A percentile compares a stretch with the other conserved stretches of the same genome.
These are phyloP conservation scores for Chloroceryle inda DNA, from an alignment of 2,797 vertebrate genomes.

Conservation along the genomic window DNA sequence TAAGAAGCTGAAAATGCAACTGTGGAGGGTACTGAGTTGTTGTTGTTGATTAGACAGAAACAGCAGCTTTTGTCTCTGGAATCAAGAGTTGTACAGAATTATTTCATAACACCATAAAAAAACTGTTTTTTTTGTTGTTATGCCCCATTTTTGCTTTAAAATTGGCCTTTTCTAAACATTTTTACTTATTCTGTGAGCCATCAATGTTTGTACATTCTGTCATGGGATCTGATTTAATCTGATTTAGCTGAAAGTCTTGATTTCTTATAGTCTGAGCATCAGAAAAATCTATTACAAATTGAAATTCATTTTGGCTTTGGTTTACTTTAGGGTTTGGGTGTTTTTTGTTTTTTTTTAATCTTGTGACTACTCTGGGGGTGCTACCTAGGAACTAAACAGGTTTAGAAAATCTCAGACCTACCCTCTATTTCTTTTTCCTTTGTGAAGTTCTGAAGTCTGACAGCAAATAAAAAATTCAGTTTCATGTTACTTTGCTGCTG, in stretches of 20 bases:
- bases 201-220: background rate
- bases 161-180: background rate
- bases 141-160: background rate
- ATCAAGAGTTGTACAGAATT: background rate
- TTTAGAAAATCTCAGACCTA: constrained; percentile 6
- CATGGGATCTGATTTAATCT: background rate
- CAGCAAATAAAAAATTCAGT: constrained; percentile 55
- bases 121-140: background rate
- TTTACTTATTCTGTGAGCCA: background rate
- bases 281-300: background rate
- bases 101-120: background rate
- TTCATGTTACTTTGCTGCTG: constrained; percentile 37
- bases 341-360: background rate
- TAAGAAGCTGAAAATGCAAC: background rate
- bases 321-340: background rate
- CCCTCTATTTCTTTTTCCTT: background rate
- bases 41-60: background rate
- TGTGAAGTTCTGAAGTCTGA: constrained; percentile 38
- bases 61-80: background rate
- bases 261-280: background rate
- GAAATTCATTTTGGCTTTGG: background rate
- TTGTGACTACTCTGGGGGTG: background rate
- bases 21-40: background rate
- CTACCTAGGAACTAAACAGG: background rate
- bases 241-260: background rate